Conservation (phyloP, 2,888 invertebrate genomes). For the Caenorhabditis plicata region DNA sequence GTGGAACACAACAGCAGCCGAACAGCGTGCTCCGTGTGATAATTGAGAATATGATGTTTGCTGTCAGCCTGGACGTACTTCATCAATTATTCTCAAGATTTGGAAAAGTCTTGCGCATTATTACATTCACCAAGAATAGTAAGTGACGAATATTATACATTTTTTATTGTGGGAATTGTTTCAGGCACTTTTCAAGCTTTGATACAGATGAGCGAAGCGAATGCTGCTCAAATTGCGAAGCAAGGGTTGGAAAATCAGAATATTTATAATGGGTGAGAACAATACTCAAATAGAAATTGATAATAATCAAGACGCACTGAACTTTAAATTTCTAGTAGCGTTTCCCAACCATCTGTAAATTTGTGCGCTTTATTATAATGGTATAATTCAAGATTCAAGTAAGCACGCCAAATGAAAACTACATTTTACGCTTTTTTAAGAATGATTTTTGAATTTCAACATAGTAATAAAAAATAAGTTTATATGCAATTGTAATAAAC, state of each 20-base stretch:
- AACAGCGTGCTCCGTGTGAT: slow-evolving; percentile 89
- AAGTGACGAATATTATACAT: slow-evolving; percentile 70
- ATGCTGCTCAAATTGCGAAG: slow-evolving; percentile 95
- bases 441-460: too few relatives aligned
- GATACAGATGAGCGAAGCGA: slow-evolving; percentile 95
- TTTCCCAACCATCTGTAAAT: too few relatives aligned
- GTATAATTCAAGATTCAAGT: too few relatives aligned
- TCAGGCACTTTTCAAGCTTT: slow-evolving; percentile 95
- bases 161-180: slow-evolving; percentile 3
- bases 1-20: slow-evolving; percentile 71
- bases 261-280: slow-evolving; percentile 81
- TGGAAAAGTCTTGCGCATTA: slow-evolving; percentile 97
- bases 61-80: slow-evolving; percentile 93
- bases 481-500: too few relatives aligned
- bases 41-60: slow-evolving; percentile 97
- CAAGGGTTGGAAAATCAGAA: slow-evolving; percentile 95
- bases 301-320: not conserved
- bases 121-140: slow-evolving; percentile 99
- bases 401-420: too few relatives aligned
- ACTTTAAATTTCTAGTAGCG: too few relatives aligned
- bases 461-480: too few relatives aligned
- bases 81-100: slow-evolving; percentile 92
- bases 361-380: too few relatives aligned
- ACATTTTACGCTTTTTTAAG: too few relatives aligned
- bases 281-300: not conserved